Evolutionary conservation across 2,113 vertebrate genomes (phyloP), one percentile per base, ranked within the genome.

Genomic region (Notarius quadriscutis): DNA sequence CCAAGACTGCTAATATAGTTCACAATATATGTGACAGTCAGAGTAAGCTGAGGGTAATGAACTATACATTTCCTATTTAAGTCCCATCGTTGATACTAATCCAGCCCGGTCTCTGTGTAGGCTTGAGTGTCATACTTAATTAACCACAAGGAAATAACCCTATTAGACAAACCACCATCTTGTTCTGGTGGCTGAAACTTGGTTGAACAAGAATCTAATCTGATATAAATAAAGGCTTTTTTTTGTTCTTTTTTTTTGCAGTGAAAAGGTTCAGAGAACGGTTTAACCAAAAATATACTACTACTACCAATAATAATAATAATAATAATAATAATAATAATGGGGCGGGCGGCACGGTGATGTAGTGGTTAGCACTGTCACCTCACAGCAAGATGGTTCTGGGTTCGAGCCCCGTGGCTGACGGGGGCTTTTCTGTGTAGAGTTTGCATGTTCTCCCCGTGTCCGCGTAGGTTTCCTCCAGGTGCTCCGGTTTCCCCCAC

Each of bases 151-250:
- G 62, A 90, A 80, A 86, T 82, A 57, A 85, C 83, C 81, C 63
- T 71, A 75, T 89, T 82, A 77, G 85, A 90, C 89, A 88, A 89
- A 72, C 25, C 65, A 85, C 41, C 85, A 84, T 58, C 55, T 84
- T 84, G 87, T 87, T 77, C 84, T 81, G 67, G 83, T 57, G 25
- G 8, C 69, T 89, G 17, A 86, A 90, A 86, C 25, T 12, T 78
- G 34, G 8, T 75, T 83, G 63, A 75, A 77, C 87, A 41, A 72
- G 5, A 51, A 41, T 77, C 14, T 81, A 86, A 84, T 84, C 65
- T 86, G 58, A 78, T 58, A 67, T 22, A 86, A 87, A 89, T 84
- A 51, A 81, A 86, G 51, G 57, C 41, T 41, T 41, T 41, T 41
- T 41, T 41, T 41, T 41, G 41, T 41, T 53, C 30, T 83, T 63